Percentiles rank a stretch among this genome's conserved stretches.
Conservation (phyloP, 2,113 vertebrate species). For the Hypocryptadius cinnamomeus region DNA sequence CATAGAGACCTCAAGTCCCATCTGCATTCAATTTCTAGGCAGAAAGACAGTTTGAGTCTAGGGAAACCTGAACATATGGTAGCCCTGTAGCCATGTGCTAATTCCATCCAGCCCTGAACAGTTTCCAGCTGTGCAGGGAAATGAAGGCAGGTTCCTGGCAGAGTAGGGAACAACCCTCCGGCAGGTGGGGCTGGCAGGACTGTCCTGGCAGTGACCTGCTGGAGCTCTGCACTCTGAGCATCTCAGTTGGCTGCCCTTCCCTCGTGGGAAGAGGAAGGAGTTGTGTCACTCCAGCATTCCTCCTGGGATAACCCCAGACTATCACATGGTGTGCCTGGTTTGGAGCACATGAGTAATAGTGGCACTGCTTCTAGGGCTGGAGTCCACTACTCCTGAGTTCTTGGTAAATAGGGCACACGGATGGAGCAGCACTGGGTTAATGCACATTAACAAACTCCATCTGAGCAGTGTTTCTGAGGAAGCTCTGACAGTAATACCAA, state of each 20-base stretch:
- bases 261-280: not conserved
- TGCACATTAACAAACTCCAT: not conserved
- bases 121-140: constrained; percentile 34
- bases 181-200: constrained; percentile 27
- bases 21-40: not conserved
- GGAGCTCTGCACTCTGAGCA: not conserved
- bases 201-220: constrained; percentile 18
- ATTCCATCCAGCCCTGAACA: constrained; percentile 30
- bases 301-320: not conserved
- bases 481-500: not conserved
- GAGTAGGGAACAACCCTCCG: not conserved
- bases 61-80: constrained; percentile 22
- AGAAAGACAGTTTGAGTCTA: not conserved
- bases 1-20: not conserved
- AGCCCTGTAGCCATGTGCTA: not conserved
- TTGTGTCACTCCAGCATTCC: not conserved
- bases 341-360: not conserved
- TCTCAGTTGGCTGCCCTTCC: not conserved
- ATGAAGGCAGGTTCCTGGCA: constrained; percentile 9
- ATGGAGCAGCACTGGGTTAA: not conserved
- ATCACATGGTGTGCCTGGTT: not conserved
- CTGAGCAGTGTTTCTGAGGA: not conserved
- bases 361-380: not conserved
- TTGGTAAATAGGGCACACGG: not conserved
- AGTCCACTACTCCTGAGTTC: not conserved